Evolutionary conservation across 2,888 invertebrate species (phyloP), one percentile per base, ranked within the genome.

Genomic region (Cylindroiulus punctatus): DNA sequence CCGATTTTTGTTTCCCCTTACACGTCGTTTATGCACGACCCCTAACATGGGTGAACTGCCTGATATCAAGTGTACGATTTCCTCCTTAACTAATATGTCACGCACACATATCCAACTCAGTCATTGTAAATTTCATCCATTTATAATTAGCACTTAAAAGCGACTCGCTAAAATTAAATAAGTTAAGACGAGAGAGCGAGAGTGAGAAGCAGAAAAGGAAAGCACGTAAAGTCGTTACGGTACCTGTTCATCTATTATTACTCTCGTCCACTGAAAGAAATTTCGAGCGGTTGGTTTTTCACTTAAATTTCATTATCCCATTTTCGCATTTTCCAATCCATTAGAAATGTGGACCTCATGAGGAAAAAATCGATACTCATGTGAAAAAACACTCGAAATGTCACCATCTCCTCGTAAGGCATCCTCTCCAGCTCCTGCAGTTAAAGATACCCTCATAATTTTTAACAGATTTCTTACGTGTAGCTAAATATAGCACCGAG

Each of bases 101-200:
- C n/a, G n/a, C n/a, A 36, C 36, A 36, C 26, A 26, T 65, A 22
- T 65, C 2, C 36, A 36, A 36, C 36, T 30, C 30, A 30, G 17
- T 76, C 76, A 30, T 30, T 76, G 26, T 76, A 30, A 30, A 76
- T 76, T 30, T 76, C 76, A 76, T 76, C 30, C 12, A 76, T 76
- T 76, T 76, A 76, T 76, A 76, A 76, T 76, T 76, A 76, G 76
- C 76, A 76, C 76, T 76, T 76, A 76, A 30, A 76, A 76, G 76
- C 30, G 14, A 30, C 76, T 76, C 30, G 3, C 26, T 14, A 30
- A 76, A 30, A 30, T 76, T 30, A 22, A 22, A 57, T 57, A 76
- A 76, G 8, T 76, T 30, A 76, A 30, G 30, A 76, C 14, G 14
- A 30, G 76, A 30, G 14, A 30, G 76, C 26, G 26, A 30, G 30